phyloP scores from a whole-genome alignment of 1,140 invertebrate genomes.

The Dendroctonus ponderosae region DNA sequence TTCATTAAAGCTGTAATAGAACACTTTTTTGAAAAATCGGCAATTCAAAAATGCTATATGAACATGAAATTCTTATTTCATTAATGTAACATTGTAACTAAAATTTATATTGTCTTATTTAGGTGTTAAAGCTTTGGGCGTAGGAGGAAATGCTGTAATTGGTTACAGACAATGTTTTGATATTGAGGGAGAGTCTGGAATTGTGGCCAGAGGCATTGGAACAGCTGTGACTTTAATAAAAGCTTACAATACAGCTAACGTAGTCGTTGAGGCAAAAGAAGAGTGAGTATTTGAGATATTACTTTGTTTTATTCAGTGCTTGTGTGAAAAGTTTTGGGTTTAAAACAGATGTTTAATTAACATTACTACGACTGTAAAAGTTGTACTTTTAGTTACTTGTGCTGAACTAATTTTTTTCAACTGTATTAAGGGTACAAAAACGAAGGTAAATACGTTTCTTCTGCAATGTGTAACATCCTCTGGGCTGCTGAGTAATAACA shows the following conservation, averaged over 20 bases:
- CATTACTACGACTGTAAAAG: neutral
- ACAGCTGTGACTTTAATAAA: constrained; percentile 78
- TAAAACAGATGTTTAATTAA: neutral
- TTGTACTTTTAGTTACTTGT: too few relatives aligned
- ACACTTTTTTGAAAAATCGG: too few relatives aligned
- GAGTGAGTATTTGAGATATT: constrained; percentile 59
- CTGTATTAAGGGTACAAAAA: too few relatives aligned
- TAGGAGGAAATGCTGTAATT: constrained; percentile 94
- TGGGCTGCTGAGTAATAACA: too few relatives aligned
- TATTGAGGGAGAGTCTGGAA: constrained; percentile 93
- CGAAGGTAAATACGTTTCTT: too few relatives aligned
- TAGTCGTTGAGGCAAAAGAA: constrained; percentile 49
- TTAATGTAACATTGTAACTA: too few relatives aligned
- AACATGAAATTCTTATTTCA: too few relatives aligned
- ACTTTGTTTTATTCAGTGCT: neutral
- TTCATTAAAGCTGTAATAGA: too few relatives aligned
- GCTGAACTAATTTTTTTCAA: too few relatives aligned
- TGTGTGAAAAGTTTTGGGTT: too few relatives aligned
- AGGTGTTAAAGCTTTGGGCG: constrained; percentile 81
- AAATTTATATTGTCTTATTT: neutral
- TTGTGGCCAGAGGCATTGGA: constrained; percentile 90
- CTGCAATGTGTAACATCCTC: too few relatives aligned
- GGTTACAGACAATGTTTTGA: constrained; percentile 96
- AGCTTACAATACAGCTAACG: constrained; percentile 48
- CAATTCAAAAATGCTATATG: too few relatives aligned